Base-by-base conservation (phyloP, 2,797 vertebrate species). In the Molossus alvarezi region DNA sequence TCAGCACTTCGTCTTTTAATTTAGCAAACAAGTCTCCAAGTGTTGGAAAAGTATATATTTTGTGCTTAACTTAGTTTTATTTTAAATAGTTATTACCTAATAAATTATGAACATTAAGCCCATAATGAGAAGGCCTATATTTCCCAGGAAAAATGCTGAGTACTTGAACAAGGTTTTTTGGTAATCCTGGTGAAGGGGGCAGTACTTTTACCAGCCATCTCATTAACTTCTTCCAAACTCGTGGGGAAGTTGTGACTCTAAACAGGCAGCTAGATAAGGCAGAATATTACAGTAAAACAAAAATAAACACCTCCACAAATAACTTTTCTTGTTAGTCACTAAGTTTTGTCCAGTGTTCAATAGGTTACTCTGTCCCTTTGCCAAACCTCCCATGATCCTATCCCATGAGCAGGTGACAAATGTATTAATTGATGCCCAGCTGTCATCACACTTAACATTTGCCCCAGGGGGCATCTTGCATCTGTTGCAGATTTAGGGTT, bases 31-130 rank as follows among this genome's bases (percentile, higher is more conserved):
- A 96, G 86, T 93, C 86, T 96, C 86, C 91, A 95, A 97, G 94
- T 97, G 91, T 94, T 95, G 95, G 83, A 89, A 93, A 94, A 97
- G 77, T 77, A 79, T 79, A 67, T 64, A 94, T 96, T 97, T 97
- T 96, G 94, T 97, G 84, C 67, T 88, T 98, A 94, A 77, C 77
- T 90, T 96, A 55, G 80, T 95, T 97, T 97, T 96, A 95, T 93
- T 97, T 97, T 95, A 95, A 96, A 95, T 83, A 96, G 95, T 94
- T 97, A 96, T 87, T 97, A 97, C 95, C 92, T 95, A 95, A 96
- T 97, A 97, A 97, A 96, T 98, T 96, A 97, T 95, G 89, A 97
- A 86, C 97, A 88, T 89, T 91, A 95, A 97, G 71, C 77, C 62
- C 71, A 41, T 90, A 94, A 92, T 41, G 18, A 93, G 80, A 91